Evolutionary conservation across 2,888 invertebrate genomes (phyloP), one percentile per base, ranked within the genome.

Genomic region (Trissolcus brochymenae): DNA sequence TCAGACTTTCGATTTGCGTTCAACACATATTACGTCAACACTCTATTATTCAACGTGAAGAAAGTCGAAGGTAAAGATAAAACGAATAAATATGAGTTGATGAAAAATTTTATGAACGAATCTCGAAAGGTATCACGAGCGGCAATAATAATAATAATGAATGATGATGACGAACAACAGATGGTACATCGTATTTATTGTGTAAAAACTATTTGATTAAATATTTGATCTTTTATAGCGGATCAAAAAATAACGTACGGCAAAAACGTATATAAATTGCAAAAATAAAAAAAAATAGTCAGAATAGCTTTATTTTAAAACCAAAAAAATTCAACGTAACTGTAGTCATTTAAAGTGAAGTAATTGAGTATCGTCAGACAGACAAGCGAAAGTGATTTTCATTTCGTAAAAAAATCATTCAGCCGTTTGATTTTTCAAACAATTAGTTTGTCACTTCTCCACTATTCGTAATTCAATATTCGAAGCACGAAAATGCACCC

Each of bases 11-110:
- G n/a, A 9, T 14, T 11, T 46, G 46, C 16, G 46, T 35, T 35
- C 9, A 35, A 35, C 35, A 35, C 35, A 35, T 11, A 35, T 35
- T 35, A 35, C 9, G 35, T 35, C 35, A 35, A 35, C 35, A 9
- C 35, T 25, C 16, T 7, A 35, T 35, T 9, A 35, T 35, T 35
- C 35, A 35, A 35, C 35, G 35, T 35, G 7, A 46, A 46, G 14
- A 46, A 46, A 46, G 6, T 46, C 11, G 16, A 46, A 46, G 7
- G 7, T 1, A 14, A 46, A 46, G 46, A 16, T 35, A 35, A 9
- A 35, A 35, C 35, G 35, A 46, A 46, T 46, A 46, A 46, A 46
- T 46, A 46, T 46, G 14, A 46, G 46, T 6, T 46, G 46, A 46
- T 46, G 46, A 46, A 46, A 46, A 16, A n/a, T 46, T 46, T 46